These are phyloP conservation scores for Scomber scombrus DNA, from an alignment of 2,113 vertebrate species.

Conservation along the genomic window DNA sequence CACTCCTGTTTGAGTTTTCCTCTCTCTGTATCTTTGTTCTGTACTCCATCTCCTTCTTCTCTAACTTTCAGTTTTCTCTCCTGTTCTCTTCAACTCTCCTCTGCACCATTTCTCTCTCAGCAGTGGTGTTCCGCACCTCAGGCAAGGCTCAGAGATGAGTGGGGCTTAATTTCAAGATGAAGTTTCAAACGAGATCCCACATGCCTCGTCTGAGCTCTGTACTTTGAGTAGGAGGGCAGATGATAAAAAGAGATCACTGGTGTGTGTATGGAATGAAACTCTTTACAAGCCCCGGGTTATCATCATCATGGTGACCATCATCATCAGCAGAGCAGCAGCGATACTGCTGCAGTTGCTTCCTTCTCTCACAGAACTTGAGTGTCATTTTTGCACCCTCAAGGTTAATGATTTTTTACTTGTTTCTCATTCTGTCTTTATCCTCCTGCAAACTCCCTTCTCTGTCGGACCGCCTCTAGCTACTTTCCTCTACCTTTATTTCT, in stretches of 20 bases:
- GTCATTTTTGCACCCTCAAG: conserved; percentile 27
- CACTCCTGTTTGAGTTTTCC: conserved; percentile 5
- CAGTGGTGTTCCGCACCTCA: conserved; percentile 45
- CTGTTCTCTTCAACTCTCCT: conserved; percentile 13
- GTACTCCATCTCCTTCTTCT: conserved; percentile 1
- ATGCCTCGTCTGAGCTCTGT: conserved; percentile 33
- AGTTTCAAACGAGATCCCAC: conserved; percentile 62
- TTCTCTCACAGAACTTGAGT: conserved; percentile 20
- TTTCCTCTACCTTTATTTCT: conserved; percentile 11
- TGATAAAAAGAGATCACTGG: conserved; percentile 59
- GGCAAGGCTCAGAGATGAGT: conserved; percentile 62
- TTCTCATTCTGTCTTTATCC: conserved; percentile 15
- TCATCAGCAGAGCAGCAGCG: conserved; percentile 42
- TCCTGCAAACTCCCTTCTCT: conserved; percentile 2
- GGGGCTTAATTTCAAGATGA: conserved; percentile 64
- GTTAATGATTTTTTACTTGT: conserved; percentile 36
- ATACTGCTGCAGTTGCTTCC: conserved; percentile 15
- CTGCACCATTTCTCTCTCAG: conserved; percentile 45
- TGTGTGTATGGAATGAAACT: conserved; percentile 48
- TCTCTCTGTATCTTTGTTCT: conserved; percentile 18
- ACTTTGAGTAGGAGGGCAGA: conserved; percentile 58
- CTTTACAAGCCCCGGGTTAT: conserved; percentile 67
- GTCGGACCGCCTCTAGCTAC: conserved; percentile 13
- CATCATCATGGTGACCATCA: conserved; percentile 60
- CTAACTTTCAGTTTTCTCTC: conserved; percentile 9